A percentile compares a stretch with the other conserved stretches of the same genome.
Evolutionary conservation across 2,797 vertebrate genomes (phyloP).

Genomic region (Lagocephalus sceleratus): DNA sequence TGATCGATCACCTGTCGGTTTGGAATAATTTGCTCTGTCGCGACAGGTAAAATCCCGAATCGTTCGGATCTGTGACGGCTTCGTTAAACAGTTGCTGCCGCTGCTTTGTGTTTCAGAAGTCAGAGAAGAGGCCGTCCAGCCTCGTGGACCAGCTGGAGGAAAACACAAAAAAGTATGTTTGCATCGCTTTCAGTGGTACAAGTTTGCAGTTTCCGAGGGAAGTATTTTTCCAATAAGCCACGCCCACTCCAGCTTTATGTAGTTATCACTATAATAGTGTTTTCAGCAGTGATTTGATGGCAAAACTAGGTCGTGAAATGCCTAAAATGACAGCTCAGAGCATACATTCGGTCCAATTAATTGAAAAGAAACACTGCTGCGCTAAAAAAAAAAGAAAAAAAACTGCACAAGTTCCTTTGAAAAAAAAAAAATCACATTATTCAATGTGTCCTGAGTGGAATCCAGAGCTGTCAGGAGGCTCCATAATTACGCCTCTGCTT

Average conservation of each 20-base stretch:
- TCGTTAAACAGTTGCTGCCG: slow-evolving; percentile 22
- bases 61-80: background rate
- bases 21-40: too few relatives aligned
- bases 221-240: too few relatives aligned
- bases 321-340: too few relatives aligned
- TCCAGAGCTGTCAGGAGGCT: background rate
- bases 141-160: slow-evolving; percentile 82
- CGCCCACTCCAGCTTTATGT: too few relatives aligned
- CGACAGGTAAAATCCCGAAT: too few relatives aligned
- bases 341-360: too few relatives aligned
- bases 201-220: too few relatives aligned
- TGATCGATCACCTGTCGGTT: too few relatives aligned
- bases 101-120: slow-evolving; percentile 73
- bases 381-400: too few relatives aligned
- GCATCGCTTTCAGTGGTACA: slow-evolving; percentile 11
- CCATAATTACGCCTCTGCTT: slow-evolving; percentile 5
- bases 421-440: background rate
- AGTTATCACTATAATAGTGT: too few relatives aligned
- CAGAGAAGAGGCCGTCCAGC: slow-evolving; percentile 66
- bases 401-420: background rate
- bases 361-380: background rate
- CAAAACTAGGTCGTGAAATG: too few relatives aligned
- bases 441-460: slow-evolving; percentile 1
- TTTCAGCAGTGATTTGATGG: too few relatives aligned
- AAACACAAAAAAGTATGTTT: slow-evolving; percentile 87